A percentile compares a stretch with the other conserved stretches of the same genome.
Evolutionary conservation across 2,113 vertebrate genomes (phyloP).

Genomic region (Mesembrinibis cayennensis): DNA sequence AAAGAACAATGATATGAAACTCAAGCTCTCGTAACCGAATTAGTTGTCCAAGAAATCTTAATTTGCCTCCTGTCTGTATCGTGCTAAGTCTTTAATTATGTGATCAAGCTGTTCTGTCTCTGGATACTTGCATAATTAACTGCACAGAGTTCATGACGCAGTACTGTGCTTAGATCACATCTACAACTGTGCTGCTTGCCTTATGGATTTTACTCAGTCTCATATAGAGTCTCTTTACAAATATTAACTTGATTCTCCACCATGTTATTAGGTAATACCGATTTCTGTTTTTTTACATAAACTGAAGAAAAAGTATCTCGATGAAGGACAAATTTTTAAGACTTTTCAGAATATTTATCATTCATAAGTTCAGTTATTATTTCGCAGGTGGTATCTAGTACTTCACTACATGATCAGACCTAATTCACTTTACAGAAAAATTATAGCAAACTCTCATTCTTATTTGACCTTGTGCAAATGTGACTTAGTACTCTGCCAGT

Average conservation of each 20-base stretch:
- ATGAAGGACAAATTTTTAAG: neutral
- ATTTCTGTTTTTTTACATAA: neutral
- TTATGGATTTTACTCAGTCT: neutral
- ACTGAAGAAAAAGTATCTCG: rapidly evolving
- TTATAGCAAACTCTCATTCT: neutral
- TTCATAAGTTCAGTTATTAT: neutral
- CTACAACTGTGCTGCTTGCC: neutral
- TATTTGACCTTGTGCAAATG: neutral
- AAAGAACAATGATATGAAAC: conserved; percentile 20
- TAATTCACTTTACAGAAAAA: neutral
- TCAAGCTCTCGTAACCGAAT: neutral
- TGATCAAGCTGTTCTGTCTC: neutral
- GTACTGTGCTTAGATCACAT: neutral
- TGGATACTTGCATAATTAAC: neutral
- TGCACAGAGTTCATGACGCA: neutral
- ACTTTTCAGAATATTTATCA: neutral
- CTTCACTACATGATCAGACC: neutral
- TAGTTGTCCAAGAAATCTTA: neutral
- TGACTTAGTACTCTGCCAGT: neutral
- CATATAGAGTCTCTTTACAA: neutral
- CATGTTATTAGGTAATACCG: neutral
- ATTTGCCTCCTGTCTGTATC: neutral
- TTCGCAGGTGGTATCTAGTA: neutral
- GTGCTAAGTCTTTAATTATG: neutral
- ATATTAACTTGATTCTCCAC: neutral